Base-by-base conservation (phyloP, 2,797 vertebrate genomes). In the Lepus oiostolus region DNA sequence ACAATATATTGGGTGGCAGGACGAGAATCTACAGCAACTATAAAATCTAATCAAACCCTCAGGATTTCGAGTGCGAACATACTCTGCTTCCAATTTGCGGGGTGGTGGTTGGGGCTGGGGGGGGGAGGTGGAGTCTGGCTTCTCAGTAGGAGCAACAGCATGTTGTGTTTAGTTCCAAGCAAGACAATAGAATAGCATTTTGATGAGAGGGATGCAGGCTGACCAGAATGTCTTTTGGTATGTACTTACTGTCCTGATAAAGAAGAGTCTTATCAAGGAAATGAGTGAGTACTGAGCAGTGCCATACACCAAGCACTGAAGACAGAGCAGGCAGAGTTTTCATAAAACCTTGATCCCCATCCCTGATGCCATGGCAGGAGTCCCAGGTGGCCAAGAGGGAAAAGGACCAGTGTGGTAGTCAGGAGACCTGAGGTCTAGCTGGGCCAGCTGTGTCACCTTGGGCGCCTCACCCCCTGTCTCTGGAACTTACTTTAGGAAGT, bases 1-100 rank as follows among this genome's bases (percentile, higher is more conserved):
- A 54, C 58, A 72, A 92, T 79, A 54, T 80, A 87, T 47, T 87
- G 80, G 72, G 90, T 91, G 90, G 50, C 90, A 93, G 88, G 76
- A 77, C 92, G 86, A 81, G 38, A 47, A 58, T 86, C 76, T 19
- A 92, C 9, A 12, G 88, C 91, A 97, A 87, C 76, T 91, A 92
- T 80, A 95, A 97, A 96, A 93, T 94, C 72, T 74, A 88, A 92
- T 77, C 93, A 96, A 95, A 85, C 14, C 30, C 68, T 96, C 75
- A 94, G 88, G 79, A 94, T 96, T 81, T 82, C 63, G 84, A 95
- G 71, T 84, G 58, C 50, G n/a, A 93, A 88, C 30, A 38, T 30
- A 19, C 58, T 90, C 70, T 65, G 50, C 85, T 96, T 91, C 54
- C 60, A 77, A 58, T 63, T 86, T 72, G 2, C 58, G 74, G 50